These are phyloP conservation scores for Amitus sp. DNA, from an alignment of 2,888 invertebrate species.

Conservation along the genomic window DNA sequence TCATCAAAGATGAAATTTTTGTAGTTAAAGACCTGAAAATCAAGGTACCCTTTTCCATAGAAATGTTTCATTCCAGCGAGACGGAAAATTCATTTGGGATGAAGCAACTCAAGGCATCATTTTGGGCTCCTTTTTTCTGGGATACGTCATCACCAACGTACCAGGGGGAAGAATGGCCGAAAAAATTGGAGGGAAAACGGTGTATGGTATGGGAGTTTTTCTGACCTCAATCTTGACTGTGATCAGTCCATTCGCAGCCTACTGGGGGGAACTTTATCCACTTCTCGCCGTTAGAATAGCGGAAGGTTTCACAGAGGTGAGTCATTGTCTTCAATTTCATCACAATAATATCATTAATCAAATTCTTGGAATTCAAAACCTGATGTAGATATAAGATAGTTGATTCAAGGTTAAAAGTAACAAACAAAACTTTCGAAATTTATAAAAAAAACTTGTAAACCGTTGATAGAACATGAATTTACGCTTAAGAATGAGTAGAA, in stretches of 20 bases:
- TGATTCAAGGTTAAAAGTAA: too few relatives aligned
- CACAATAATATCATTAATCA: too few relatives aligned
- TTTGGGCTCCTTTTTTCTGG: slow-evolving; percentile 85
- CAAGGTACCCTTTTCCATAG: too few relatives aligned
- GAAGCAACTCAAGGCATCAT: slow-evolving; percentile 83
- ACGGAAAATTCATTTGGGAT: slow-evolving; percentile 82
- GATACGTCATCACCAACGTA: slow-evolving; percentile 84
- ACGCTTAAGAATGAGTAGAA: too few relatives aligned
- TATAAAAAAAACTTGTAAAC: too few relatives aligned
- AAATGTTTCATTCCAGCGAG: slow-evolving; percentile 65
- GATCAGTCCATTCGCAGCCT: slow-evolving; percentile 84
- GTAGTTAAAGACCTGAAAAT: too few relatives aligned
- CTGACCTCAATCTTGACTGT: slow-evolving; percentile 85
- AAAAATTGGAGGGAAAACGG: slow-evolving; percentile 85
- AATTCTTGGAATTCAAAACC: too few relatives aligned
- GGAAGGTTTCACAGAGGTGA: slow-evolving; percentile 84
- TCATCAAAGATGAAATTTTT: too few relatives aligned
- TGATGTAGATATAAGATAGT: too few relatives aligned
- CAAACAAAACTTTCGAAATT: too few relatives aligned
- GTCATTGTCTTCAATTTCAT: too few relatives aligned
- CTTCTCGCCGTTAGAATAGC: slow-evolving; percentile 81
- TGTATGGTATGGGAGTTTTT: slow-evolving; percentile 84
- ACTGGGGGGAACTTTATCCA: slow-evolving; percentile 69
- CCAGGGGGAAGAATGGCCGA: slow-evolving; percentile 88
- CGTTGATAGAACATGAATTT: too few relatives aligned